These are phyloP conservation scores for Balanococcus diminutus DNA, from an alignment of 2,888 invertebrate species.

Conservation along the genomic window DNA sequence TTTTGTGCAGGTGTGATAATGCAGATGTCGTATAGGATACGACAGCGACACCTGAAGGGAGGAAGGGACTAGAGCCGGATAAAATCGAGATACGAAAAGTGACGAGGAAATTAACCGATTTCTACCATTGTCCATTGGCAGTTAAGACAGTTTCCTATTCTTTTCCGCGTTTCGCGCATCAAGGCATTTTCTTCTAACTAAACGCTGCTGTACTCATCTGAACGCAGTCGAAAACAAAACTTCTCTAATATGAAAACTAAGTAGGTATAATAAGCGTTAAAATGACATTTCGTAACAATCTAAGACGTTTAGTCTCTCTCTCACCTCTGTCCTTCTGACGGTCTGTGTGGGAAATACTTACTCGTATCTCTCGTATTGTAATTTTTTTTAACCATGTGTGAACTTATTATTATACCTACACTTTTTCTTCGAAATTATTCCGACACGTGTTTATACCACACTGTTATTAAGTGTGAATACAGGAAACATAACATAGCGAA, in stretches of 20 bases:
- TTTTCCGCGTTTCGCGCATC: slow-evolving; percentile 32
- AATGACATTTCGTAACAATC: slow-evolving; percentile 23
- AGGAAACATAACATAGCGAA: not conserved
- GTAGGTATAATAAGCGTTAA: slow-evolving; percentile 10
- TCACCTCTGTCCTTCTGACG: no score
- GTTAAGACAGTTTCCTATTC: slow-evolving; percentile 7
- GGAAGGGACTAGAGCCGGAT: not conserved
- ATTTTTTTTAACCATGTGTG: slow-evolving; percentile 12
- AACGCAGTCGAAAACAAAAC: not conserved
- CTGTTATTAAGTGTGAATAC: not conserved
- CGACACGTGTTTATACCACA: not conserved
- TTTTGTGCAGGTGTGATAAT: no score
- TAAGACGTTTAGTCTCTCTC: not conserved
- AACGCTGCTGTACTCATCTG: not conserved
- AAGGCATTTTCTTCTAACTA: not conserved
- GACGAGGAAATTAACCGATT: slow-evolving; percentile 7
- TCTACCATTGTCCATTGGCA: slow-evolving; percentile 24
- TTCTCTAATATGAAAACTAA: no score
- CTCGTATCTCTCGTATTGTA: not conserved
- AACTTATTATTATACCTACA: not conserved
- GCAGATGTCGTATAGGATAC: not conserved
- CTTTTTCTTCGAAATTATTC: not conserved
- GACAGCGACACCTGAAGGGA: not conserved
- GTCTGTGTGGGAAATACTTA: not conserved
- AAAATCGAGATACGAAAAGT: no score